Evolutionary conservation across 2,113 vertebrate species (phyloP), one percentile per base, ranked within the genome.

Genomic region (Vombatus ursinus): DNA sequence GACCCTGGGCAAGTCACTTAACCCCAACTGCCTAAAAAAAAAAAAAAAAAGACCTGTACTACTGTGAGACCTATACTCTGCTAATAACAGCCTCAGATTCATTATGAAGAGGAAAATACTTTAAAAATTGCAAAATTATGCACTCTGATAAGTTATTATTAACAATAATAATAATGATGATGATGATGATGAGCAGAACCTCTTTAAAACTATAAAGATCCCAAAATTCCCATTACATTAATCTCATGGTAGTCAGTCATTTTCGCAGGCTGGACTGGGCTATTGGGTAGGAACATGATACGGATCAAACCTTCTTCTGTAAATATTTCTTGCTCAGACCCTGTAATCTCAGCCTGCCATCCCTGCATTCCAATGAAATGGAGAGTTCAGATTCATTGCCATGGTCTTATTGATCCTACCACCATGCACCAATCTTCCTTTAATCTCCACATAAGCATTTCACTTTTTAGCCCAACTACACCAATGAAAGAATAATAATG

Each of bases 401-500:
- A 92, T 68, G 90, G 77, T 61, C 89, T 89, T 2, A 47, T 61
- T 44, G 93, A 51, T 91, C 93, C 91, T 77, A 44, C 91, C 25
- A 93, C 68, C 16, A 16, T 93, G 16, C 24, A 92, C 25, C 8
- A 44, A 84, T 84, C n/a, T 44, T 84, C 44, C 53, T 68, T 93
- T 53, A 31, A 93, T 54, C 89, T 44, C 94, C 37, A 11, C 31
- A 10, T 24, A 52, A 94, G 44, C 91, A 47, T 23, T 61, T 68
- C 61, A 44, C 23, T 53, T 50, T 44, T 16, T 10, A 44, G 50
- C 47, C 50, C 6, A 44, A 84, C 25, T 31, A 52, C 91, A 57
- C 57, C 68, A 52, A 23, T 84, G 50, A 91, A 68, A 90, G 31
- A 77, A 68, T 50, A 90, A 95, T 50, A 94, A 95, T 51, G 90